phyloP scores from a whole-genome alignment of 1,140 invertebrate genomes.

The Muscidifurax raptorellus region DNA sequence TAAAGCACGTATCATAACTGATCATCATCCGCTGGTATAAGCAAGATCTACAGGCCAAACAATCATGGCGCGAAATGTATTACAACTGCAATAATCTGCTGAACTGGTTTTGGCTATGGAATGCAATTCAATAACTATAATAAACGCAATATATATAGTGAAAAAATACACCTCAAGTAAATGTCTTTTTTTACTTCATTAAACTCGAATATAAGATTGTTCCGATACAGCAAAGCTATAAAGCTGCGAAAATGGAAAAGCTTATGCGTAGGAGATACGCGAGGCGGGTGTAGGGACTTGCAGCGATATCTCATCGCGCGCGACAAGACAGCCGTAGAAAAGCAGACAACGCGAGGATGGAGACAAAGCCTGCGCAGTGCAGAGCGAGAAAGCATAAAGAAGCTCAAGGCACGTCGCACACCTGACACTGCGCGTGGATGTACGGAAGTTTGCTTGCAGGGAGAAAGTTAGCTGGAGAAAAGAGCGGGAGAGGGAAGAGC shows the following conservation, averaged over 20 bases:
- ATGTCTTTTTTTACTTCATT: not conserved
- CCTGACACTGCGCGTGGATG: not conserved
- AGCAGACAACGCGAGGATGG: not conserved
- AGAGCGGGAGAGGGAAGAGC: not conserved
- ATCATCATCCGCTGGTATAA: not conserved
- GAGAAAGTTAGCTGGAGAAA: not conserved
- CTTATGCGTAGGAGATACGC: not conserved
- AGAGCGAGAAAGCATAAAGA: conserved; percentile 10
- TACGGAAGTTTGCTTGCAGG: not conserved
- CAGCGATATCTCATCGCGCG: not conserved
- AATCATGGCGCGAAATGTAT: no score
- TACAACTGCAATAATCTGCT: no score
- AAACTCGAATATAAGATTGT: not conserved
- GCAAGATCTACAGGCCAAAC: not conserved
- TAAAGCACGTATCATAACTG: not conserved
- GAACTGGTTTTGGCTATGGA: no score
- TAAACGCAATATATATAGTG: no score
- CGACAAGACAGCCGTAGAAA: not conserved
- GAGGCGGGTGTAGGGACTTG: not conserved
- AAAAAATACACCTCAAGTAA: no score
- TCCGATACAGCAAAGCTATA: not conserved
- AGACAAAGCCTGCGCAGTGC: not conserved
- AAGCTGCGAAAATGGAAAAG: not conserved
- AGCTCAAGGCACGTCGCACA: not conserved
- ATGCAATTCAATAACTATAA: no score